A percentile compares a stretch with the other conserved stretches of the same genome.
Evolutionary conservation across 2,888 invertebrate genomes (phyloP).

Genomic region (Pristionchus fissidentatus): DNA sequence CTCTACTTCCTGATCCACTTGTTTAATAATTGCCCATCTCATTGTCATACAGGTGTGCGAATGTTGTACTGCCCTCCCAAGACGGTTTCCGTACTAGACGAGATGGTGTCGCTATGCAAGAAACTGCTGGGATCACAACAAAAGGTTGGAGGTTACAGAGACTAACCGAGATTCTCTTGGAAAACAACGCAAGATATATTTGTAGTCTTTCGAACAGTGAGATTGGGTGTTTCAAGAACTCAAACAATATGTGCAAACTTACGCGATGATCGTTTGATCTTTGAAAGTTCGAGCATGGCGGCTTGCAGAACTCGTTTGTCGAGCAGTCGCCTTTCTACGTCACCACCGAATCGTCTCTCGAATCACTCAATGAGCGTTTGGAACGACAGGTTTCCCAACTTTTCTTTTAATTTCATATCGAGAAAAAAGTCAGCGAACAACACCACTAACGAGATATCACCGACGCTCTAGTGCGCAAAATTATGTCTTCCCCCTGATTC

Average conservation of each 20-base stretch:
- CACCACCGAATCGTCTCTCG: conserved; percentile 29
- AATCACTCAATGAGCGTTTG: neutral
- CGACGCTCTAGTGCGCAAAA: neutral
- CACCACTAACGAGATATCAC: too few relatives aligned
- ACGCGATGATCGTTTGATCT: too few relatives aligned
- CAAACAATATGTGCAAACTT: too few relatives aligned
- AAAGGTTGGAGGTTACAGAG: neutral
- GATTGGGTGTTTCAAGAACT: too few relatives aligned
- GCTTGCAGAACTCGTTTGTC: too few relatives aligned
- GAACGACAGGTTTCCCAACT: neutral
- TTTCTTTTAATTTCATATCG: neutral
- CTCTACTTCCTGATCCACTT: too few relatives aligned
- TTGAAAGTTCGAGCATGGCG: too few relatives aligned
- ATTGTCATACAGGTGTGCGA: neutral
- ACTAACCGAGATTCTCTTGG: too few relatives aligned
- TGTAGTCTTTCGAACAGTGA: too few relatives aligned
- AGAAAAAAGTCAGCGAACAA: too few relatives aligned
- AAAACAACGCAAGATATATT: too few relatives aligned
- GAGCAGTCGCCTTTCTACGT: conserved; percentile 42
- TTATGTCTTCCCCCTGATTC: neutral
- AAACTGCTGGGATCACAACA: neutral
- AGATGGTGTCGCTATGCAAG: neutral
- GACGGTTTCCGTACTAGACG: neutral
- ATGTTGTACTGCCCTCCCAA: conserved; percentile 5
- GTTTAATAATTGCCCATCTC: too few relatives aligned